Evolutionary conservation across 2,113 vertebrate genomes (phyloP).

Genomic region (Hylia prasina): DNA sequence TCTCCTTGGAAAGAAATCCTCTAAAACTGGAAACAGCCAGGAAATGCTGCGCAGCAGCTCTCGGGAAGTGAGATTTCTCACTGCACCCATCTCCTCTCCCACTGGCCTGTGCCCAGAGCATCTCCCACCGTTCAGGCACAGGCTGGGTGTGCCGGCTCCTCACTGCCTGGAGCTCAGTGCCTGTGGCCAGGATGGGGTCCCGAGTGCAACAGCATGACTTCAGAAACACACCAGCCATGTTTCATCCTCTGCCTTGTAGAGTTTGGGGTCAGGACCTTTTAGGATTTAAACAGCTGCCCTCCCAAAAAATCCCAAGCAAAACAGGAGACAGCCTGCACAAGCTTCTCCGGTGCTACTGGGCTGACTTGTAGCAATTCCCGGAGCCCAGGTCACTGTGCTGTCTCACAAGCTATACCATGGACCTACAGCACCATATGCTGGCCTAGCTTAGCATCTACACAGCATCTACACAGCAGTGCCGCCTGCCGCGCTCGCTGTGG

Average conservation of each 20-base stretch:
- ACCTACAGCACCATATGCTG: constrained; percentile 66
- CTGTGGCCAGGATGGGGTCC: rapidly evolving
- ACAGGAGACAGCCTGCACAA: neutral
- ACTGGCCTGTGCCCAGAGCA: neutral
- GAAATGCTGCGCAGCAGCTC: neutral
- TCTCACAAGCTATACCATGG: neutral
- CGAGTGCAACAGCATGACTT: rapidly evolving
- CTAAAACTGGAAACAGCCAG: constrained; percentile 13
- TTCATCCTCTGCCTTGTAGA: neutral
- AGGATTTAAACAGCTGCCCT: neutral
- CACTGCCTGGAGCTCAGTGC: neutral
- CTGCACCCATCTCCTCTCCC: neutral
- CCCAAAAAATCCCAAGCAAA: neutral
- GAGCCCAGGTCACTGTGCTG: neutral
- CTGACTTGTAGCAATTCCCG: neutral
- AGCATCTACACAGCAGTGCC: neutral
- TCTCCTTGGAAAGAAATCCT: neutral
- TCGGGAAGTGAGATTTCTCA: neutral
- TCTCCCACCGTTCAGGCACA: neutral
- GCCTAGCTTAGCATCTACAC: constrained; percentile 43
- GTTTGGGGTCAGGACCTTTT: neutral
- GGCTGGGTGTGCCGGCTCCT: neutral
- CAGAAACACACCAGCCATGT: neutral
- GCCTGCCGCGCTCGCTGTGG: neutral
- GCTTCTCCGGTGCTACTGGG: neutral